These are phyloP conservation scores for Semnopithecus entellus DNA, from an alignment of 2,113 vertebrate species.

Conservation along the genomic window DNA sequence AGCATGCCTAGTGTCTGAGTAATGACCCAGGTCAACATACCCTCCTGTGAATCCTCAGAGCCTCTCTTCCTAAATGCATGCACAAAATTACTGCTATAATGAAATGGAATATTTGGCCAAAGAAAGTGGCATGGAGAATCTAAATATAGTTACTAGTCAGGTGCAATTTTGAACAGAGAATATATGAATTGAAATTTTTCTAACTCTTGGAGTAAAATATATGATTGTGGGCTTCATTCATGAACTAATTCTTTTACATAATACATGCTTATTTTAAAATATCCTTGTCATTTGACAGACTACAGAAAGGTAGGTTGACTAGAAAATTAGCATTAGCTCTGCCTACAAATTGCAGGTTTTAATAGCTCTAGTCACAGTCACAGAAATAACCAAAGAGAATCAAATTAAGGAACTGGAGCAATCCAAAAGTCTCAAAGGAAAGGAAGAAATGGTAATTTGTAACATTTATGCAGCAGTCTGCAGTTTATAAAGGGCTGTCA, in stretches of 20 bases:
- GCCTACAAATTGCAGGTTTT: constrained; percentile 63
- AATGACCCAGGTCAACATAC: background rate
- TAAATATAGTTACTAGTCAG: constrained; percentile 28
- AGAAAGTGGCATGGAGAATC: background rate
- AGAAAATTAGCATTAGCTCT: constrained; percentile 56
- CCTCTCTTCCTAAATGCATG: background rate
- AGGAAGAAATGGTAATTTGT: background rate
- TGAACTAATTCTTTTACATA: constrained; percentile 41
- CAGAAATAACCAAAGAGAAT: constrained; percentile 59
- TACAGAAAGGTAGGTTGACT: constrained; percentile 53
- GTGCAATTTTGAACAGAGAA: background rate
- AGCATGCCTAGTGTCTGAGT: background rate
- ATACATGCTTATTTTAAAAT: constrained; percentile 53
- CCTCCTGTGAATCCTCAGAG: background rate
- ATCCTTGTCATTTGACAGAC: background rate
- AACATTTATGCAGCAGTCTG: background rate
- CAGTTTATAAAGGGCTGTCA: background rate
- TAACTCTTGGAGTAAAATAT: constrained; percentile 38
- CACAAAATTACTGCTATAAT: background rate
- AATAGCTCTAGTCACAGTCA: constrained; percentile 50
- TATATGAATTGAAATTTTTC: background rate
- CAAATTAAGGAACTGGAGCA: constrained; percentile 48
- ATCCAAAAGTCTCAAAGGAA: background rate
- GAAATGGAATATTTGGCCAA: background rate
- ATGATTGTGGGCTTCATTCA: constrained; percentile 47